Evolutionary conservation across 2,888 invertebrate genomes (phyloP).

Genomic region (Orchesella flavescens): DNA sequence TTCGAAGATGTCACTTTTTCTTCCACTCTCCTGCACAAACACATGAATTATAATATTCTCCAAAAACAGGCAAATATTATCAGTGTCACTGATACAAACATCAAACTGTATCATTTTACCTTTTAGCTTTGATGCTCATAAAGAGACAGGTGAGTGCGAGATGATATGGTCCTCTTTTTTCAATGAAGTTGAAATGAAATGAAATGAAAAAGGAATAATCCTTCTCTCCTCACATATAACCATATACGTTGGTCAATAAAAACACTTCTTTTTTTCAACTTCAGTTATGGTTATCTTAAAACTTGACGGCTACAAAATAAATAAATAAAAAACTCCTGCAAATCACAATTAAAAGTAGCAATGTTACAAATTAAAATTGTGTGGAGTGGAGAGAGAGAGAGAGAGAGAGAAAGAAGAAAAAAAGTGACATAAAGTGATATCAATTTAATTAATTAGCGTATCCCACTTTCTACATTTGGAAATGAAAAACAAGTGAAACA

Average conservation of each 20-base stretch:
- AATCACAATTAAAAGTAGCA: conserved; percentile 59
- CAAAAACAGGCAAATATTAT: conserved; percentile 62
- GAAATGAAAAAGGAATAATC: conserved; percentile 54
- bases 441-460: conserved; percentile 62
- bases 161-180: too few relatives aligned
- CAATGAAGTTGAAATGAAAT: not conserved
- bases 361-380: conserved; percentile 60
- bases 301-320: conserved; percentile 46
- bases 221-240: conserved; percentile 42
- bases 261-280: conserved; percentile 42
- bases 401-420: too few relatives aligned
- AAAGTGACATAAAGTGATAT: conserved; percentile 61
- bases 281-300: conserved; percentile 59
- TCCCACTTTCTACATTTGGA: conserved; percentile 58
- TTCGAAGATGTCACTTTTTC: conserved; percentile 40
- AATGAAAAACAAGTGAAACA: conserved; percentile 30
- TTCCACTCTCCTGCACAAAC: not conserved
- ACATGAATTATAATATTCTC: conserved; percentile 42
- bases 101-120: not conserved
- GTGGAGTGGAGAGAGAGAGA: too few relatives aligned
- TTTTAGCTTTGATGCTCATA: not conserved
- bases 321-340: conserved; percentile 21
- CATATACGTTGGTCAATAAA: conserved; percentile 60
- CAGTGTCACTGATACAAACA: conserved; percentile 46
- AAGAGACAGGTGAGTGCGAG: too few relatives aligned